Evolutionary conservation across 2,797 vertebrate species (phyloP).

Genomic region (Coracias cyanogaster): DNA sequence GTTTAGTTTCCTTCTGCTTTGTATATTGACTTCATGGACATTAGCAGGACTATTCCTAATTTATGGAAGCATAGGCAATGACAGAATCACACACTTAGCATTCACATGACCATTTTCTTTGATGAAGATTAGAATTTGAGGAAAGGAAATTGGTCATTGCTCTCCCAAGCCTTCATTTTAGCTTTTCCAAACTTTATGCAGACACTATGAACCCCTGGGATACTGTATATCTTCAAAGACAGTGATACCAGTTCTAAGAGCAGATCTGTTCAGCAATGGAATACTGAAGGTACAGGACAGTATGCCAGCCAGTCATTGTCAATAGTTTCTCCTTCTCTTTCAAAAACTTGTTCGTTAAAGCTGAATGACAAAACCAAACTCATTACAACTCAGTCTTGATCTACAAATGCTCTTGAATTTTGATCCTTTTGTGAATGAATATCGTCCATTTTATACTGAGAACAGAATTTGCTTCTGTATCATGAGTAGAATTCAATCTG

Average conservation of each 20-base stretch:
- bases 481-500: neutral
- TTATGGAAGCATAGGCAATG: neutral
- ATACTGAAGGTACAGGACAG: neutral
- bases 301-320: neutral
- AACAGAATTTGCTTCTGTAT: neutral
- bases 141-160: neutral
- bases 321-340: neutral
- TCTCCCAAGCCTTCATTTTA: neutral
- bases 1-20: neutral
- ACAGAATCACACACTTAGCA: neutral
- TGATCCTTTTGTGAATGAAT: neutral
- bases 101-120: neutral
- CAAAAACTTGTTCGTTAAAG: neutral
- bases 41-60: neutral
- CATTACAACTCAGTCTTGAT: neutral
- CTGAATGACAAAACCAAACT: neutral
- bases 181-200: neutral
- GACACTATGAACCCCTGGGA: neutral
- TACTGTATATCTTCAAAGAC: neutral
- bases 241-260: neutral
- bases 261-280: neutral
- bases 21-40: neutral
- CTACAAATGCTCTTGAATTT: neutral
- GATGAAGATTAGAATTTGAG: neutral
- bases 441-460: neutral